A percentile compares a stretch with the other conserved stretches of the same genome.
Evolutionary conservation across 1,140 invertebrate genomes (phyloP).

Genomic region (Drosophila suzukii): DNA sequence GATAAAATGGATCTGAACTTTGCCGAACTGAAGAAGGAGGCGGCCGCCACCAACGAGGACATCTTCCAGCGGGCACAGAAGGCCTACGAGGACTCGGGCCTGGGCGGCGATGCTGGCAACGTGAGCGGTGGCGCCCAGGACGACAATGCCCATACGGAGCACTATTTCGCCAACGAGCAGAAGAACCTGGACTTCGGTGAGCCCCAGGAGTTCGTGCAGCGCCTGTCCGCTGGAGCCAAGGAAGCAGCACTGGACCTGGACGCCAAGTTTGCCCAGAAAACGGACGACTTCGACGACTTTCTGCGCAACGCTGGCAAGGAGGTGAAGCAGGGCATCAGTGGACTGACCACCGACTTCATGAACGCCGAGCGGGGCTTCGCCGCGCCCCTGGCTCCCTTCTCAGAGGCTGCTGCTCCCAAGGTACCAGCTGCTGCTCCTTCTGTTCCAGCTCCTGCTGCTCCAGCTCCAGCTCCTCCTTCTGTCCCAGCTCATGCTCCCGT

Average conservation of each 20-base stretch:
- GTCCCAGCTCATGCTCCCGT: not conserved
- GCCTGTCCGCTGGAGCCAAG: slow-evolving; percentile 73
- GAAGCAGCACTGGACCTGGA: slow-evolving; percentile 75
- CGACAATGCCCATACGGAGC: slow-evolving; percentile 78
- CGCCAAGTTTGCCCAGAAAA: slow-evolving; percentile 67
- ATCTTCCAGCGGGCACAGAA: slow-evolving; percentile 60
- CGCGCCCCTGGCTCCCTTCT: slow-evolving; percentile 18
- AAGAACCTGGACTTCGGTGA: slow-evolving; percentile 75
- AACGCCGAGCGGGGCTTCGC: slow-evolving; percentile 68
- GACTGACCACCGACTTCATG: slow-evolving; percentile 73
- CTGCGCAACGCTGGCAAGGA: slow-evolving; percentile 46
- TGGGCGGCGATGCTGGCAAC: slow-evolving; percentile 23
- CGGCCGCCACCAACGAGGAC: slow-evolving; percentile 68
- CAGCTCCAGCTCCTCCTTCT: slow-evolving; percentile 5
- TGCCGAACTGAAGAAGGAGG: slow-evolving; percentile 77
- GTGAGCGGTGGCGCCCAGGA: slow-evolving; percentile 70
- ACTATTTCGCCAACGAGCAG: slow-evolving; percentile 77
- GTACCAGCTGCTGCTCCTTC: slow-evolving; percentile 2
- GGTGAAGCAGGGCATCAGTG: slow-evolving; percentile 58
- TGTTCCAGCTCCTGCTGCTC: slow-evolving; percentile 6
- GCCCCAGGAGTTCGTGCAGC: slow-evolving; percentile 76
- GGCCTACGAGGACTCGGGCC: slow-evolving; percentile 17
- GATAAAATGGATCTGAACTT: slow-evolving; percentile 77
- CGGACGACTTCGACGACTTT: slow-evolving; percentile 70
- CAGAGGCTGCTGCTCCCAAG: slow-evolving; percentile 7